Evolutionary conservation across 2,888 invertebrate species (phyloP).

Genomic region (Agonopterix heracliana): DNA sequence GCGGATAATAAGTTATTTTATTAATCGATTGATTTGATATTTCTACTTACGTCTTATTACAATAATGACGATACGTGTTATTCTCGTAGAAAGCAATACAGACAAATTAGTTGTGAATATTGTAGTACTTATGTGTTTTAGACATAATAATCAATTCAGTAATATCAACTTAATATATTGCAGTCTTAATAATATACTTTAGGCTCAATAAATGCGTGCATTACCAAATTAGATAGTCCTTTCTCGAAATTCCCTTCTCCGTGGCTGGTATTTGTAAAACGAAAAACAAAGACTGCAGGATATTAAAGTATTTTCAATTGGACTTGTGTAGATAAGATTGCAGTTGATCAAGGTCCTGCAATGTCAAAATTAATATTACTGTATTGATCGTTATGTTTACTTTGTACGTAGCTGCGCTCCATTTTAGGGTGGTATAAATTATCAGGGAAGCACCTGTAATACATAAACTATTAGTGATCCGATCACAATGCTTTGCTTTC

Average conservation of each 20-base stretch:
- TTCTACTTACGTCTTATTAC: too few species aligned
- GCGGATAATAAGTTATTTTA: too few species aligned
- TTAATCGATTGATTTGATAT: too few species aligned
- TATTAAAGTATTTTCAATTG: slow-evolving; percentile 22
- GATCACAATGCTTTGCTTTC: too few species aligned
- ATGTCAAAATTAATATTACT: slow-evolving; percentile 39
- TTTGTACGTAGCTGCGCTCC: slow-evolving; percentile 3
- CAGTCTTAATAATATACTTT: slow-evolving; percentile 19
- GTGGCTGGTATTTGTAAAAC: neutral
- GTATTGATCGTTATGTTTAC: slow-evolving; percentile 34
- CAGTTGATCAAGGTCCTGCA: slow-evolving; percentile 38
- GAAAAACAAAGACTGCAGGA: slow-evolving; percentile 20
- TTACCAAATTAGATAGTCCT: too few species aligned
- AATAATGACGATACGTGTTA: slow-evolving; percentile 23
- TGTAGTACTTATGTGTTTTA: slow-evolving; percentile 22
- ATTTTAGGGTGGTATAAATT: slow-evolving; percentile 2
- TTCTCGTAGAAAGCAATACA: slow-evolving; percentile 41
- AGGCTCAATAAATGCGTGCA: too few species aligned
- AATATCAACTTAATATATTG: slow-evolving; percentile 27
- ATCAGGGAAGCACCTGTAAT: too few species aligned
- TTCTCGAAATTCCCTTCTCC: too few species aligned
- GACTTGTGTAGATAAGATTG: slow-evolving; percentile 41
- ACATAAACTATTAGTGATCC: too few species aligned
- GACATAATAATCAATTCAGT: slow-evolving; percentile 30
- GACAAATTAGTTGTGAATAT: slow-evolving; percentile 28